Percentiles rank a stretch among this genome's conserved stretches.
Evolutionary conservation across 2,113 vertebrate genomes (phyloP).

Genomic region (Corythaeola cristata): DNA sequence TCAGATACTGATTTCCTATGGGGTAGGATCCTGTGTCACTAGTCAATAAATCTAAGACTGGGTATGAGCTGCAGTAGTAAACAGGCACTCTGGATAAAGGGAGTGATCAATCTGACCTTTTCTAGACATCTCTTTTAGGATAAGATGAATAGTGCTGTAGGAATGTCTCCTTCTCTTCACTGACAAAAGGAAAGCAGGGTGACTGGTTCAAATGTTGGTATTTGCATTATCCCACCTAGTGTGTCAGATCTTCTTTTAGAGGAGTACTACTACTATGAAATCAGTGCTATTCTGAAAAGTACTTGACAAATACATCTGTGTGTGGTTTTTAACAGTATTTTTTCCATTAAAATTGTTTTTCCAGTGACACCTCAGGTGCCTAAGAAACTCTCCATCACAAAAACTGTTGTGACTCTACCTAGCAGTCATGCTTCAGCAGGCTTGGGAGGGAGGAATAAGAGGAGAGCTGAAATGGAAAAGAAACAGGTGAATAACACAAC

Average conservation of each 20-base stretch:
- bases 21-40: not conserved
- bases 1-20: not conserved
- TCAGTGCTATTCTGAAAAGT: not conserved
- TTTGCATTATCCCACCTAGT: not conserved
- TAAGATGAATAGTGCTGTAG: not conserved
- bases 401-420: too few species aligned
- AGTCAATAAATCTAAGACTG: not conserved
- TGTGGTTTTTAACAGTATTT: not conserved
- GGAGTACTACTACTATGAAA: not conserved
- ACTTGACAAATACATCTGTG: not conserved
- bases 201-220: not conserved
- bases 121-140: not conserved
- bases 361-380: not conserved
- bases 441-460: too few species aligned
- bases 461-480: too few species aligned
- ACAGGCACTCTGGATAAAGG: not conserved
- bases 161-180: not conserved
- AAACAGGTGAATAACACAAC: too few species aligned
- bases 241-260: not conserved
- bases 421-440: too few species aligned
- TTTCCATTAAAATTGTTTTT: constrained; percentile 10
- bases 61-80: not conserved
- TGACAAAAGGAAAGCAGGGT: not conserved
- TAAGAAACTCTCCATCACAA: too few species aligned
- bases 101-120: not conserved